These are phyloP conservation scores for Antedon mediterranea DNA, from an alignment of 53 echinoderm and acorn worm genomes.

Conservation along the genomic window DNA sequence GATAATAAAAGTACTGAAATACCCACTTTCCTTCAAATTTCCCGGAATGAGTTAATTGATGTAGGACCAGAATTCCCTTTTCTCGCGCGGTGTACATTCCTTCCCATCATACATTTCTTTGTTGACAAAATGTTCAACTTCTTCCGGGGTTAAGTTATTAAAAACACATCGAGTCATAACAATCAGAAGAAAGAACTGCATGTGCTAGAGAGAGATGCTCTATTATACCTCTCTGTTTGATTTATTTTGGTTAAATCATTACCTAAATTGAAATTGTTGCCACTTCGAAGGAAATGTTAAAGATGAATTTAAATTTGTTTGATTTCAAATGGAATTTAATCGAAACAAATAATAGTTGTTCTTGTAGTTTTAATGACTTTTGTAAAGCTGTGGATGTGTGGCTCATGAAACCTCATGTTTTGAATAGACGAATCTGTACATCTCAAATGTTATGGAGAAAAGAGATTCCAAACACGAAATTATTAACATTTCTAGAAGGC, in stretches of 20 bases:
- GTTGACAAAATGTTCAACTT: background rate
- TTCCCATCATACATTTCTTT: background rate
- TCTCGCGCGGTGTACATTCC: background rate
- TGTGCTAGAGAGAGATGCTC: too few relatives aligned
- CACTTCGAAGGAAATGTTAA: background rate
- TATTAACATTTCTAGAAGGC: background rate
- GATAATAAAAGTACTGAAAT: background rate
- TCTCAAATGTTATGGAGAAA: background rate
- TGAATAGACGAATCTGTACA: constrained; percentile 53
- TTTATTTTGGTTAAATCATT: too few relatives aligned
- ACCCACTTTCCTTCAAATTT: background rate
- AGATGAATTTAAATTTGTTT: background rate
- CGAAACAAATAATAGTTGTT: background rate
- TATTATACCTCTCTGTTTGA: too few relatives aligned
- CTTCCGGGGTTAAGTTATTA: background rate
- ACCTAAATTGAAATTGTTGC: too few relatives aligned
- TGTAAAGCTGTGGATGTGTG: constrained; percentile 72
- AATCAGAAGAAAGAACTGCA: too few relatives aligned
- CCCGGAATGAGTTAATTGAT: background rate
- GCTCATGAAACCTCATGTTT: constrained; percentile 76
- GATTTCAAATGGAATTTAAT: background rate
- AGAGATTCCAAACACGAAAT: background rate
- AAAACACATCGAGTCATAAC: too few relatives aligned
- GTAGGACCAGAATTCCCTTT: background rate
- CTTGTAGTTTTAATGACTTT: constrained; percentile 26